A percentile compares a stretch with the other conserved stretches of the same genome.
Evolutionary conservation across 2,113 vertebrate species (phyloP).

Genomic region (Fukomys damarensis): DNA sequence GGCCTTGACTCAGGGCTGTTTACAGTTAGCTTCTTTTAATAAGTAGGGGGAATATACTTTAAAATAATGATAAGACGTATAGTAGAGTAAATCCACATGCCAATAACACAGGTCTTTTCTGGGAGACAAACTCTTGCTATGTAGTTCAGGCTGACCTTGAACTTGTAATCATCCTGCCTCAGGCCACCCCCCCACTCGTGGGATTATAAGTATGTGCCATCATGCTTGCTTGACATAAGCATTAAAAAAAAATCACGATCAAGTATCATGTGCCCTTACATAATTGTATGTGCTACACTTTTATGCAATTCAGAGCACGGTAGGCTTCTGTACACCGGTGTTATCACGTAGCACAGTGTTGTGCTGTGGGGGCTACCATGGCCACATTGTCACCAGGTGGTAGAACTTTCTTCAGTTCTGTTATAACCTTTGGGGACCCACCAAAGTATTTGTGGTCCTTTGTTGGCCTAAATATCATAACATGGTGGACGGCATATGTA

Average conservation of each 20-base stretch:
- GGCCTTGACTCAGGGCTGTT: not conserved
- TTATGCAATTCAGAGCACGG: not conserved
- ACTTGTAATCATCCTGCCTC: not conserved
- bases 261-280: not conserved
- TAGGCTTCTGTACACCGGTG: not conserved
- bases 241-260: not conserved
- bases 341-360: not conserved
- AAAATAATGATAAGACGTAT: not conserved
- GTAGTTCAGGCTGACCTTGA: not conserved
- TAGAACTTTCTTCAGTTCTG: not conserved
- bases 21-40: not conserved
- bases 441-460: not conserved
- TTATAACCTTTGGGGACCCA: not conserved
- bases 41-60: not conserved
- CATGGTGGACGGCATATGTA: not conserved
- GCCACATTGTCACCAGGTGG: not conserved
- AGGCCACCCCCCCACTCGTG: not conserved
- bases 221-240: not conserved
- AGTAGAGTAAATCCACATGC: not conserved
- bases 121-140: not conserved
- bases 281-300: not conserved
- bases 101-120: not conserved
- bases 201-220: not conserved
- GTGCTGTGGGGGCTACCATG: not conserved
- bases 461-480: not conserved